Evolutionary conservation across 30 jellyfish, hydroid and myxozoan genomes (phyloP), one percentile per base, ranked within the genome.

Genomic region (Cassiopea xamachana): DNA sequence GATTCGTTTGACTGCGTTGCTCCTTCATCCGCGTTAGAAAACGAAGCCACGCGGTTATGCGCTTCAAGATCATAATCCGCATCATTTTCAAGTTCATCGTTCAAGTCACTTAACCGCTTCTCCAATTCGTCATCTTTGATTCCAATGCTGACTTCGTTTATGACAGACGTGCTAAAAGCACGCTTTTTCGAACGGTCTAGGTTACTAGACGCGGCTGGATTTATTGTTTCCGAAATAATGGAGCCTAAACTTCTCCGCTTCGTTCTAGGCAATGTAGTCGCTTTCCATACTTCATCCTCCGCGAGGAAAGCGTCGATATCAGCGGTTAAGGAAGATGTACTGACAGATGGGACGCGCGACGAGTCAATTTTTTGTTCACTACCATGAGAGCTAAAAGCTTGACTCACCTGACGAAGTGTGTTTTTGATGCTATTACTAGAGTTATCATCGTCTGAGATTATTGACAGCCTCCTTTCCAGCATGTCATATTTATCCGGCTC

Each of bases 321-420:
- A 7, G 89, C 84, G 12, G 92, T 82, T 27, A 89, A 64, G 86
- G 82, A 73, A 15, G 92, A 13, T 1, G 90, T 74, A n/a, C 96
- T 89, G 44, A 76, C 83, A 1, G 92, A 81, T 8, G 83, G 77
- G 0, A 75, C 86, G 15, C 83, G 86, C 19, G 48, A 19, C 15
- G 89, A 45, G 71, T 82, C 79, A 62, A 89, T 18, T 13, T 90
- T 80, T 14, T 46, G 78, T 10, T 89, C 96, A 51, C 92, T 89
- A 18, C 89, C 92, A 48, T 89, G 27, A 44, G 96, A 81, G 55
- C 96, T 91, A 87, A 96, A 96, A 1, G 99, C 99, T 47, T 96
- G 94, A 91, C 98, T 96, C 19, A 96, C 99, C 74, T 89, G 73
- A 14, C 99, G 94, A 2, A 96, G 89, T 50, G 97, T 96, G 87